Conservation (phyloP, 2,888 invertebrate genomes). For the Lycophotia porphyrea region DNA sequence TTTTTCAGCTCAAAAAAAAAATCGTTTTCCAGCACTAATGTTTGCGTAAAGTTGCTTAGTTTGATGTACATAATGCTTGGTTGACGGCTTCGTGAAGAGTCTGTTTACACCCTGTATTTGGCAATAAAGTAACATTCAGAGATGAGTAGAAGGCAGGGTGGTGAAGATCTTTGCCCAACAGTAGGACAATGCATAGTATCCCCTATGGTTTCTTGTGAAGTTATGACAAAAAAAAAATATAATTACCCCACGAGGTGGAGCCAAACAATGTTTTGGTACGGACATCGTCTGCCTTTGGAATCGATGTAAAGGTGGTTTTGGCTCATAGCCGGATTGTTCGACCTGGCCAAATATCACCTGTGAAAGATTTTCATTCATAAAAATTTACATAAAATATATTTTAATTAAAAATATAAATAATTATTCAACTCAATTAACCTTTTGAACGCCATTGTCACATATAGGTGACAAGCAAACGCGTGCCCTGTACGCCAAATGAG, state of each 20-base stretch:
- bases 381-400: background rate
- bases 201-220: background rate
- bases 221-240: background rate
- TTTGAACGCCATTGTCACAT: too few species aligned
- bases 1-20: too few species aligned
- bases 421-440: too few species aligned
- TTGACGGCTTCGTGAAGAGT: too few species aligned
- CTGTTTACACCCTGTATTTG: too few species aligned
- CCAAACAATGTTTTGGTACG: constrained; percentile 20
- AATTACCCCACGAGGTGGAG: constrained; percentile 40
- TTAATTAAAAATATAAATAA: too few species aligned
- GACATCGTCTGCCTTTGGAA: background rate
- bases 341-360: constrained; percentile 73
- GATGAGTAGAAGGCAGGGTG: background rate
- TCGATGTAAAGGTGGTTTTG: background rate
- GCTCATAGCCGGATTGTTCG: constrained; percentile 27
- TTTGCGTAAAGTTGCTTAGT: too few species aligned
- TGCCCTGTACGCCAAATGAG: too few species aligned
- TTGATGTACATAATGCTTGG: too few species aligned
- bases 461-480: too few species aligned
- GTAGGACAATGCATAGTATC: background rate
- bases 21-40: too few species aligned
- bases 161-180: background rate
- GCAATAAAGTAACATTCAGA: background rate
- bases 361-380: constrained; percentile 31